Base-by-base conservation (phyloP, 1,140 invertebrate genomes). In the Cecropterus lyciades region DNA sequence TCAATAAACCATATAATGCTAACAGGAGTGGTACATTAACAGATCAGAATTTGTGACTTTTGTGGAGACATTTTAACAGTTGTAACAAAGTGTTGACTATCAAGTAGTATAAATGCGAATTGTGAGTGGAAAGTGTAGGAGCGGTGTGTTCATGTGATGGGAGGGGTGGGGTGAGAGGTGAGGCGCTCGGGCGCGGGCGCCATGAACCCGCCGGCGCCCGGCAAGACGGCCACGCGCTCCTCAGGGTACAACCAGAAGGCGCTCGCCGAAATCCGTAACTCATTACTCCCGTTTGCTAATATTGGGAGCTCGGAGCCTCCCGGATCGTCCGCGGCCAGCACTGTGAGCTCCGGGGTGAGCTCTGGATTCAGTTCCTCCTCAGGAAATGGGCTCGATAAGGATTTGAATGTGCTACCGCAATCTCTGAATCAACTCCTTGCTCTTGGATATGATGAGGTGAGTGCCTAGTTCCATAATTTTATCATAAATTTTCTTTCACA, bases 191-290 rank as follows among this genome's bases (percentile, higher is more conserved):
- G 86, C 88, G 92, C 93, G 84, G 87, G 89, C 89, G 92, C 93
- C 93, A 96, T 96, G 95, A 96, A 96, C 94, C 92, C 93, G 90
- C 93, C 89, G 87, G 89, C 91, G 84, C 87, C 91, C 88, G 85
- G 86, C 87, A 95, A 95, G 93, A 94, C 94, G 87, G 94, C 94
- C 87, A 95, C 95, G 93, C 95, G 95, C 87, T 95, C 95, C 88
- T 95, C 95, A 93, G 95, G 95, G 93, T 98, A 97, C 91, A 95
- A 96, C 91, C 96, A 97, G 85, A 97, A 97, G 92, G 96, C 97
- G 77, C 93, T 98, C 89, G 96, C 96, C 88, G 95, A 97, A 90
- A 98, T 98, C 80, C 94, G 97, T 59, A 97, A 97, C 82, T 97
- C 96, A 48, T 89, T 98, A 70, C 93, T 96, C 75, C 97, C 97